Evolutionary conservation across 1,140 invertebrate species (phyloP).

Genomic region (Heterodera schachtii): DNA sequence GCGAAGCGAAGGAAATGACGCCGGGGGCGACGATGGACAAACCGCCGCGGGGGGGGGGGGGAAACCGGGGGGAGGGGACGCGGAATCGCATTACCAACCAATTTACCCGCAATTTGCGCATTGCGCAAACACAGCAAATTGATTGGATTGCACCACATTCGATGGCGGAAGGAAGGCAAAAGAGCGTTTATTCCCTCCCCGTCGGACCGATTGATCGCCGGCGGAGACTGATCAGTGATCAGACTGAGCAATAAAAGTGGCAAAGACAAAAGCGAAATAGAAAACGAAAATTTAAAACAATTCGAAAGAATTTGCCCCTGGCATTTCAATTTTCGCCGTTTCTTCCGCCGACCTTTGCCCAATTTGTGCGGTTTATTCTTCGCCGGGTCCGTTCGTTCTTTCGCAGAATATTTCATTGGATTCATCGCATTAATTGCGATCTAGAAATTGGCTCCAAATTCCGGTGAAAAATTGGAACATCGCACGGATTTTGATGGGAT

Average conservation of each 20-base stretch:
- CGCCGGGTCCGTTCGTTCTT: not conserved
- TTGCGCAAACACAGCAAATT: not conserved
- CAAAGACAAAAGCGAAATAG: no score
- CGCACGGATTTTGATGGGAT: not conserved
- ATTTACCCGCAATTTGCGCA: not conserved
- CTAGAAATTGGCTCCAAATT: slow-evolving; percentile 2
- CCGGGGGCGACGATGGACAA: not conserved
- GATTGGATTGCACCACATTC: not conserved
- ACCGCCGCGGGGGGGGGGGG: no score
- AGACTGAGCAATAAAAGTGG: no score
- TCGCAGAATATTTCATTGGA: not conserved
- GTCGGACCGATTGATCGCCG: not conserved
- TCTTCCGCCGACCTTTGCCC: not conserved
- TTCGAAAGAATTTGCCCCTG: no score
- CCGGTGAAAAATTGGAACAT: not conserved
- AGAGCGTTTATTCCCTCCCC: not conserved
- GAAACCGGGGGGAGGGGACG: not conserved
- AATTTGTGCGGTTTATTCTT: not conserved
- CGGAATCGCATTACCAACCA: not conserved
- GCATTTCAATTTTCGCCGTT: not conserved
- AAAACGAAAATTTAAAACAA: no score
- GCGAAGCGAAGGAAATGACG: not conserved
- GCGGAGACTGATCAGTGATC: no score
- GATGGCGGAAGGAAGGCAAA: not conserved
- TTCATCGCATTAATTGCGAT: not conserved